These are phyloP conservation scores for Lutra lutra DNA, from an alignment of 2,797 vertebrate genomes.

Conservation along the genomic window DNA sequence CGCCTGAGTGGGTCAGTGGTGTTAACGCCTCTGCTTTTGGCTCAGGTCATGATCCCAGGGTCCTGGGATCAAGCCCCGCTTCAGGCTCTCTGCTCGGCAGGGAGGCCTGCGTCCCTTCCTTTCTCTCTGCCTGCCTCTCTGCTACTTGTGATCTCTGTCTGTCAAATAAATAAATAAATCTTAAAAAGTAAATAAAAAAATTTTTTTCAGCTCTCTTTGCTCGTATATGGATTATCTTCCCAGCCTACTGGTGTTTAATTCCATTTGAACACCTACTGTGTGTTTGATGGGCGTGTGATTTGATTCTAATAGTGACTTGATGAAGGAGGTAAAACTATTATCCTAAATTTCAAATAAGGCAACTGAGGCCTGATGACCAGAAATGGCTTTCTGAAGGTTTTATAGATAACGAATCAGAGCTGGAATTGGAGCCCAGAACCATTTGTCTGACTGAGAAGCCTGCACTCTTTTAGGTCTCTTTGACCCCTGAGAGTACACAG, in stretches of 20 bases:
- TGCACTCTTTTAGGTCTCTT: background rate
- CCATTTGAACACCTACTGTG: background rate
- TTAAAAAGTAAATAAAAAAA: too few species aligned
- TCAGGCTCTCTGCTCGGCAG: too few species aligned
- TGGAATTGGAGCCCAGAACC: background rate
- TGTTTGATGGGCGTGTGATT: background rate
- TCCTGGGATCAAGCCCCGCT: too few species aligned
- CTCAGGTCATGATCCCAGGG: too few species aligned
- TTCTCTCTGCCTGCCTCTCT: too few species aligned
- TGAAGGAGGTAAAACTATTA: background rate
- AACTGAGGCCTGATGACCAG: background rate
- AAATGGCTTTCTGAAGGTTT: conserved; percentile 2
- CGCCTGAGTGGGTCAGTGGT: too few species aligned
- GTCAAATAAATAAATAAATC: too few species aligned
- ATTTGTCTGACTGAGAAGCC: background rate
- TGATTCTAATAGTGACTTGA: background rate
- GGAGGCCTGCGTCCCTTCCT: too few species aligned
- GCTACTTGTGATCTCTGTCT: too few species aligned
- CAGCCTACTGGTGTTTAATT: background rate
- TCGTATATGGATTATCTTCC: background rate
- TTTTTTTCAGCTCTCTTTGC: background rate
- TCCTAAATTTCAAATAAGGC: background rate
- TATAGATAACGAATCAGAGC: background rate
- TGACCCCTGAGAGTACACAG: background rate
- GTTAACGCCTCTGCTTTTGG: too few species aligned